Conservation (phyloP, 2,797 vertebrate genomes). For the Falco berigora region DNA sequence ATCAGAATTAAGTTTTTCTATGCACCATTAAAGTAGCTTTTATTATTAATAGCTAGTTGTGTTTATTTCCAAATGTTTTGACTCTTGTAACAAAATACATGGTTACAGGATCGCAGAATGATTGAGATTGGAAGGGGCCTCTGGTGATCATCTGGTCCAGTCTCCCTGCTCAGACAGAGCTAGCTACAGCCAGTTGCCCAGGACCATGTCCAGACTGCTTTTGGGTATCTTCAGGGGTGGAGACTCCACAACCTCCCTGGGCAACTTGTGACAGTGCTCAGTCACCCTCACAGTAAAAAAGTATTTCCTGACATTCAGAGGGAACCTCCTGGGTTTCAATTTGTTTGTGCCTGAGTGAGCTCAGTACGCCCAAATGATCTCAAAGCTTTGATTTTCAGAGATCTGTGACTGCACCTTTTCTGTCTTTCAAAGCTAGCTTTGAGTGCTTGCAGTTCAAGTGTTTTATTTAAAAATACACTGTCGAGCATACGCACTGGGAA, state of each 20-base stretch:
- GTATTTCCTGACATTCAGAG: background rate
- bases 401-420: background rate
- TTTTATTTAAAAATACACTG: background rate
- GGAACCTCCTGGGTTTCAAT: background rate
- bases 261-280: background rate
- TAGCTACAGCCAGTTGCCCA: background rate
- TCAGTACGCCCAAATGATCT: background rate
- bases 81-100: background rate
- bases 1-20: background rate
- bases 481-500: background rate
- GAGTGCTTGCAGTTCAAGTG: background rate
- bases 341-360: background rate
- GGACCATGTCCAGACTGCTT: accelerated
- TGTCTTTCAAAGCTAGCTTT: background rate
- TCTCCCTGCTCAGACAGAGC: background rate
- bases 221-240: background rate
- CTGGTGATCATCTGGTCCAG: background rate
- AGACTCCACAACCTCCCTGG: background rate
- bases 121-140: background rate
- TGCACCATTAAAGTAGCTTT: background rate
- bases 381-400: background rate
- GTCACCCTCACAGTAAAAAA: background rate
- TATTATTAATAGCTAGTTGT: background rate
- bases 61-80: background rate
- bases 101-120: background rate